phyloP scores from a whole-genome alignment of 2,797 vertebrate species.

The Pseudopleuronectes americanus region DNA sequence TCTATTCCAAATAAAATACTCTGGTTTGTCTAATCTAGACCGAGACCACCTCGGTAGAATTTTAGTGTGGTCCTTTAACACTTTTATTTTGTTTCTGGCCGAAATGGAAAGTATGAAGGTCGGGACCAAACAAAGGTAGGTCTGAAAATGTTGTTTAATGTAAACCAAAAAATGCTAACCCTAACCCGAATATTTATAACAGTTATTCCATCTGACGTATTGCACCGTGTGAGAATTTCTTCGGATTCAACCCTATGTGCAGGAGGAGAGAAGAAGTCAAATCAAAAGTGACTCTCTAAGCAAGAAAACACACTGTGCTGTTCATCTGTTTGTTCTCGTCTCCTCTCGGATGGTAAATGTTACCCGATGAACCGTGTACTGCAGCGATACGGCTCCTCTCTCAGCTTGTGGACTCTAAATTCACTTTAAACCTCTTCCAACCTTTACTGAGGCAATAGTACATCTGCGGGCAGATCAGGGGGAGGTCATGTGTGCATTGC shows the following conservation, averaged over 20 bases:
- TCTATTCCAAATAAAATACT: too few relatives aligned
- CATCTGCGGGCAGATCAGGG: constrained; percentile 44
- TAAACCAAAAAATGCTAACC: too few relatives aligned
- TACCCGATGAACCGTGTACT: constrained; percentile 41
- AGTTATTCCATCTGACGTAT: constrained; percentile 25
- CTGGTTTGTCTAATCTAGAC: too few relatives aligned
- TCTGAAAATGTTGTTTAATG: too few relatives aligned
- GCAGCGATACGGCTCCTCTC: constrained; percentile 26
- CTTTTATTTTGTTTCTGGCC: too few relatives aligned
- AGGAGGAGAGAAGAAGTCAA: constrained; percentile 11
- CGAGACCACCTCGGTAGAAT: too few relatives aligned
- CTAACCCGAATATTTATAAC: constrained; percentile 26
- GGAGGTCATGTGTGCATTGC: constrained; percentile 52
- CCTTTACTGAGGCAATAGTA: constrained; percentile 48
- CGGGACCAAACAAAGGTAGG: too few relatives aligned
- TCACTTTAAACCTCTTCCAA: constrained; percentile 57
- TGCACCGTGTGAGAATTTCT: constrained; percentile 3
- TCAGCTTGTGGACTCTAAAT: constrained; percentile 41
- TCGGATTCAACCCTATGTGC: constrained; percentile 22
- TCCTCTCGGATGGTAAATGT: constrained; percentile 54
- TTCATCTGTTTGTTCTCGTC: constrained; percentile 33
- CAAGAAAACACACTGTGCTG: constrained; percentile 3
- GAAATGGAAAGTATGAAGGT: too few relatives aligned
- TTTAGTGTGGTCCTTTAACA: too few relatives aligned
- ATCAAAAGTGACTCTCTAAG: constrained; percentile 15